Evolutionary conservation across 2,797 vertebrate species (phyloP).

Genomic region (Sebastes vulpes): DNA sequence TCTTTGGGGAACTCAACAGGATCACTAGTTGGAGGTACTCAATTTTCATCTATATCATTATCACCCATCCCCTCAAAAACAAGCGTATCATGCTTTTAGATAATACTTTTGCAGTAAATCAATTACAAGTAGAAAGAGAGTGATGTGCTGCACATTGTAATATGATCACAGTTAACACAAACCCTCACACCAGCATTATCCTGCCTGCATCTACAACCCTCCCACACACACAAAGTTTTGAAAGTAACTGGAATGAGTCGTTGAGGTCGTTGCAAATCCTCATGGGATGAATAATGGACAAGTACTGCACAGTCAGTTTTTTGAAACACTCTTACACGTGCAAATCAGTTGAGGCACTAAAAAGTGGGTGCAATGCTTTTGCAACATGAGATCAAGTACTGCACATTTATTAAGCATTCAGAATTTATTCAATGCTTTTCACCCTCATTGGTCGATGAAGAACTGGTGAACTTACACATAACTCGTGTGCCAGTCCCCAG

Average conservation of each 20-base stretch:
- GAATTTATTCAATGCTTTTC: background rate
- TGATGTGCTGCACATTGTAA: background rate
- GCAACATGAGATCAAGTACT: constrained; percentile 25
- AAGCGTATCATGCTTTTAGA: background rate
- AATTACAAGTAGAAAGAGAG: background rate
- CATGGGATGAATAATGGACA: constrained; percentile 48
- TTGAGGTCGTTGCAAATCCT: constrained; percentile 43
- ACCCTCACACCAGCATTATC: constrained; percentile 14
- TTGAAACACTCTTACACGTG: constrained; percentile 1
- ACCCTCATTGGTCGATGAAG: background rate
- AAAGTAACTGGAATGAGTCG: constrained; percentile 35
- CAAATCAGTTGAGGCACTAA: constrained; percentile 15
- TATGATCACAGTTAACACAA: background rate
- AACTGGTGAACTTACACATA: constrained; percentile 10
- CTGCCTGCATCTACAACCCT: constrained; percentile 45
- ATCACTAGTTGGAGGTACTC: background rate
- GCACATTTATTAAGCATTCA: constrained; percentile 8
- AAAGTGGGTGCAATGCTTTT: background rate
- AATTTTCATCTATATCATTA: background rate
- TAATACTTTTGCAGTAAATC: background rate
- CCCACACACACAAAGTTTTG: constrained; percentile 58
- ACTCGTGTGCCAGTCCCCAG: background rate
- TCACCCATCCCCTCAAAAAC: background rate
- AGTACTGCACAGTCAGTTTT: constrained; percentile 34
- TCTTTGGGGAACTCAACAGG: background rate